Percentiles rank a stretch among this genome's conserved stretches.
phyloP scores from a whole-genome alignment of 2,888 invertebrate genomes.

The Cerastoderma edule region DNA sequence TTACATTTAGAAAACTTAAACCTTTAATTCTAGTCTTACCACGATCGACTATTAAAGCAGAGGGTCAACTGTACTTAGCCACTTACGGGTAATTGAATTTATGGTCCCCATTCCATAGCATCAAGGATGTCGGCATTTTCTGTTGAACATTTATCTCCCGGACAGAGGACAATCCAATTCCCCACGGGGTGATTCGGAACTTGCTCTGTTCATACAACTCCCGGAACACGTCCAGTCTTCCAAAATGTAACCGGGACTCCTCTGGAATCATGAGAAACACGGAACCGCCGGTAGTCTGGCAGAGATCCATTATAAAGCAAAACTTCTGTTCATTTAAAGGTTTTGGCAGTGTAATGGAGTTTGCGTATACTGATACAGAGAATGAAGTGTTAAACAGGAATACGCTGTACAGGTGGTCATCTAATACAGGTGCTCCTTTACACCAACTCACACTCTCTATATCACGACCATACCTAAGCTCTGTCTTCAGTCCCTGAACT shows the following conservation, averaged over 20 bases:
- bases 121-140: conserved; percentile 10
- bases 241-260: conserved; percentile 32
- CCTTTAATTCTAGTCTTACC: too few species aligned
- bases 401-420: conserved; percentile 33
- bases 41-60: too few species aligned
- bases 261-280: conserved; percentile 47
- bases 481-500: conserved; percentile 23
- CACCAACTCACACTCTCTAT: conserved; percentile 25
- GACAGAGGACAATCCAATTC: conserved; percentile 44
- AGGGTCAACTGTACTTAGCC: too few species aligned
- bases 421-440: conserved; percentile 30
- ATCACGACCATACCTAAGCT: conserved; percentile 17
- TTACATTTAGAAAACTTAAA: too few species aligned
- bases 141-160: conserved; percentile 28
- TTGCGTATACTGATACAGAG: conserved; percentile 34
- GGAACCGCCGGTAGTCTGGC: conserved; percentile 43
- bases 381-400: conserved; percentile 41
- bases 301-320: conserved; percentile 49
- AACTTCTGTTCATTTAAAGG: conserved; percentile 28
- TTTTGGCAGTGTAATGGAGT: conserved; percentile 24
- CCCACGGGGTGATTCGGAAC: conserved; percentile 30
- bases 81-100: conserved; percentile 23
- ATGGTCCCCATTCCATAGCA: conserved; percentile 44
- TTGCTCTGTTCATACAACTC: conserved; percentile 18
- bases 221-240: conserved; percentile 15